Conservation (phyloP, 2,113 vertebrate species). For the Crotalus helleri region DNA sequence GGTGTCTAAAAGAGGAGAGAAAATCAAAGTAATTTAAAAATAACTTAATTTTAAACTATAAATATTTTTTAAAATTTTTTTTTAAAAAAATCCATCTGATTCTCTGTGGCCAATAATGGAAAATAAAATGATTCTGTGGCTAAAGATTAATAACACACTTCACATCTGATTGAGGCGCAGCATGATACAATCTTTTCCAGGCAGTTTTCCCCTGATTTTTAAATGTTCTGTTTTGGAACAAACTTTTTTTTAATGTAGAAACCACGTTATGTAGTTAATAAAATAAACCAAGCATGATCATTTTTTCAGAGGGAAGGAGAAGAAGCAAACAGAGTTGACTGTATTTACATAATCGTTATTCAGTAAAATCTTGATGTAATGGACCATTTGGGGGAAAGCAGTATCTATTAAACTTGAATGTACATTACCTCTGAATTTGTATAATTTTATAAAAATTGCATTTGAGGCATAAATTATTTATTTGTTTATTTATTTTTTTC, state of each 20-base stretch:
- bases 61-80: constrained; percentile 48
- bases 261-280: constrained; percentile 44
- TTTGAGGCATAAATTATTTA: neutral
- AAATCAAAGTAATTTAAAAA: constrained; percentile 40
- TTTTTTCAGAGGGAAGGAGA: neutral
- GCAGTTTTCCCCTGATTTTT: constrained; percentile 59
- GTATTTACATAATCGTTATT: constrained; percentile 20
- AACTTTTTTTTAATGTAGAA: constrained; percentile 49
- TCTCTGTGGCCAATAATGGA: constrained; percentile 58
- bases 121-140: constrained; percentile 63
- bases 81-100: constrained; percentile 69
- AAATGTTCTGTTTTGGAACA: constrained; percentile 59
- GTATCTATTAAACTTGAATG: neutral
- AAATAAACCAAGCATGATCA: constrained; percentile 4
- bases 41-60: constrained; percentile 64
- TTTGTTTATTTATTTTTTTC: too few species aligned
- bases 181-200: constrained; percentile 63
- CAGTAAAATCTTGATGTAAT: neutral
- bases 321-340: constrained; percentile 35
- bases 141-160: constrained; percentile 66
- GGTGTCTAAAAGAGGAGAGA: neutral
- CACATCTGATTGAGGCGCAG: constrained; percentile 69
- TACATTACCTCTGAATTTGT: neutral
- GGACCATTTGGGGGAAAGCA: neutral
- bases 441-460: neutral